phyloP scores from a whole-genome alignment of 2,888 invertebrate species.

The Dione vanillae region DNA sequence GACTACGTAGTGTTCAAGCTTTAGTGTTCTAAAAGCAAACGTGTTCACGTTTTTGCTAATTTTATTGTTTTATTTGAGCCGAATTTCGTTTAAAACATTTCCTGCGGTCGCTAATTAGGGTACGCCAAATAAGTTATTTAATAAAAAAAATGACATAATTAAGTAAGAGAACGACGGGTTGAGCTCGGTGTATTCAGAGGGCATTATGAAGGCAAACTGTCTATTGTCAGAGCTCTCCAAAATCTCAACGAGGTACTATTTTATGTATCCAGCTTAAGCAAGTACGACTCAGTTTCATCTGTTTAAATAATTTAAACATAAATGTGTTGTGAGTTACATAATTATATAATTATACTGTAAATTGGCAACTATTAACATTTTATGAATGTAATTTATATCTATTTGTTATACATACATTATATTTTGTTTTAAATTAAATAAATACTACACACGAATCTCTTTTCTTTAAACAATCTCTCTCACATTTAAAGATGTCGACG shows the following conservation, averaged over 20 bases:
- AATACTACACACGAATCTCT: too few relatives aligned
- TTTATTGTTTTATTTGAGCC: constrained; percentile 60
- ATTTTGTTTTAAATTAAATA: too few relatives aligned
- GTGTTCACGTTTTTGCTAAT: constrained; percentile 65
- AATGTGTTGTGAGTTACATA: constrained; percentile 24
- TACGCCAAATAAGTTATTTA: constrained; percentile 75
- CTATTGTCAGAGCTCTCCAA: constrained; percentile 43
- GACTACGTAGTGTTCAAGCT: background rate
- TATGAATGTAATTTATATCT: too few relatives aligned
- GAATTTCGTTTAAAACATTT: constrained; percentile 63
- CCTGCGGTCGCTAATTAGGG: constrained; percentile 71
- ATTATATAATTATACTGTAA: constrained; percentile 2
- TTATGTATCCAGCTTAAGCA: constrained; percentile 44
- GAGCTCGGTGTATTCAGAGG: constrained; percentile 46
- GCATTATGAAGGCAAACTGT: constrained; percentile 44
- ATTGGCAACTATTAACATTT: background rate
- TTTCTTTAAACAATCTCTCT: too few relatives aligned
- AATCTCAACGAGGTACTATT: constrained; percentile 45
- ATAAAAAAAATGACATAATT: constrained; percentile 78
- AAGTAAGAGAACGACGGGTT: constrained; percentile 57
- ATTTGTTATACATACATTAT: too few relatives aligned
- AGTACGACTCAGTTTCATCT: constrained; percentile 32
- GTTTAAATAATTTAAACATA: constrained; percentile 38
- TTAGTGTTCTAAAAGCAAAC: constrained; percentile 67
- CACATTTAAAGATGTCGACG: too few relatives aligned